Evolutionary conservation across 2,797 vertebrate species (phyloP).

Genomic region (Gallirallus australis): DNA sequence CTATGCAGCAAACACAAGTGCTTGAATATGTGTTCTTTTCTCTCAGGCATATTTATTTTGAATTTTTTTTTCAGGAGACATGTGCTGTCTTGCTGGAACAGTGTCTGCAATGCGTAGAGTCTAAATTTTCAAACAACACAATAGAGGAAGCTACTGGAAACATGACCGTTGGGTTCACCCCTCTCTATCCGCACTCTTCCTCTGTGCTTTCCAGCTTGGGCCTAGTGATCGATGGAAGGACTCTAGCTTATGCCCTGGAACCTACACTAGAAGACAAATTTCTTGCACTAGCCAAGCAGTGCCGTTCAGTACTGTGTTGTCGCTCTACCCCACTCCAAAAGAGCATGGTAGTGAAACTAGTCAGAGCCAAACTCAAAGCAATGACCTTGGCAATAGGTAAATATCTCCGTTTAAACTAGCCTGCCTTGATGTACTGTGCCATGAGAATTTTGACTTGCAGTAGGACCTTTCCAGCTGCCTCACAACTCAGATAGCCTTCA

Average conservation of each 20-base stretch:
- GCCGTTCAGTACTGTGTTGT: constrained; percentile 93
- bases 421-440: neutral
- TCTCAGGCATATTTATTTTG: constrained; percentile 39
- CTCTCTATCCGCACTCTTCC: constrained; percentile 75
- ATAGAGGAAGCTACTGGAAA: constrained; percentile 71
- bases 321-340: constrained; percentile 96
- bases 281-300: constrained; percentile 89
- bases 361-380: constrained; percentile 95
- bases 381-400: constrained; percentile 97
- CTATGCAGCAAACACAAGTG: neutral
- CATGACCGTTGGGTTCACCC: constrained; percentile 72
- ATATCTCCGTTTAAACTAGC: neutral
- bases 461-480: neutral
- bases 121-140: constrained; percentile 83
- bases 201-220: constrained; percentile 83
- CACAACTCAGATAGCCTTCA: neutral
- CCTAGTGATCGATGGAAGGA: constrained; percentile 94
- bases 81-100: constrained; percentile 92
- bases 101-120: constrained; percentile 88
- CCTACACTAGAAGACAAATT: constrained; percentile 91
- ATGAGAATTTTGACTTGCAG: neutral
- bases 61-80: constrained; percentile 85
- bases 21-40: neutral
- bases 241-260: constrained; percentile 93
- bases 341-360: constrained; percentile 97